Conservation (phyloP, 2,797 vertebrate species). For the Arrhamphus sclerolepis region DNA sequence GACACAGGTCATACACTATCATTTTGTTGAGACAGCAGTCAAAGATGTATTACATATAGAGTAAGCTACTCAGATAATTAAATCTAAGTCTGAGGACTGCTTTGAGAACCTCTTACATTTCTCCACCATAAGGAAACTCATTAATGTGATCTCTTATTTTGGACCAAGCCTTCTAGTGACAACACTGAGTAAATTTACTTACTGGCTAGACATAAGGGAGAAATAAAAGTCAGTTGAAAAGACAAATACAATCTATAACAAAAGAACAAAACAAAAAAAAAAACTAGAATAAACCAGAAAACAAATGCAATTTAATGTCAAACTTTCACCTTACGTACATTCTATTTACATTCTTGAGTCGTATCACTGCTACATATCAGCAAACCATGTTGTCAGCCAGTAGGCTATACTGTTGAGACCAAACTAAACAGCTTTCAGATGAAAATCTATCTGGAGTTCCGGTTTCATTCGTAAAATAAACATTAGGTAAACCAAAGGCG, state of each 20-base stretch:
- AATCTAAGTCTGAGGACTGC: too few relatives aligned
- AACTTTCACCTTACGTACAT: slow-evolving; percentile 83
- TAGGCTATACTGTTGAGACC: slow-evolving; percentile 68
- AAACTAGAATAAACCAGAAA: slow-evolving; percentile 9
- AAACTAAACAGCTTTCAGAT: slow-evolving; percentile 34
- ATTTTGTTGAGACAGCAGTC: too few relatives aligned
- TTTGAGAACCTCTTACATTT: too few relatives aligned
- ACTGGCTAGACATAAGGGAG: too few relatives aligned
- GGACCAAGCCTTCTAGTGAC: too few relatives aligned
- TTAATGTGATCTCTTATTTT: too few relatives aligned
- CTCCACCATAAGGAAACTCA: too few relatives aligned
- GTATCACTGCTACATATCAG: slow-evolving; percentile 78
- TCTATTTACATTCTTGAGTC: slow-evolving; percentile 87
- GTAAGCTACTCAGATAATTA: too few relatives aligned
- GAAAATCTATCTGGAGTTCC: slow-evolving; percentile 13
- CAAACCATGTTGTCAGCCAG: slow-evolving; percentile 69
- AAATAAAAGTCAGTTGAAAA: not conserved
- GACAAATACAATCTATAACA: not conserved
- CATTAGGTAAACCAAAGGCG: slow-evolving; percentile 7
- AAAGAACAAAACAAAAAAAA: too few relatives aligned
- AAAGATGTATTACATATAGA: not conserved
- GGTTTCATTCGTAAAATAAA: slow-evolving; percentile 20
- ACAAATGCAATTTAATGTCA: slow-evolving; percentile 54
- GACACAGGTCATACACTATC: not conserved
- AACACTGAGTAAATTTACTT: too few relatives aligned